These are phyloP conservation scores for Sceliomorpha sp. DNA, from an alignment of 2,888 invertebrate species.

Conservation along the genomic window DNA sequence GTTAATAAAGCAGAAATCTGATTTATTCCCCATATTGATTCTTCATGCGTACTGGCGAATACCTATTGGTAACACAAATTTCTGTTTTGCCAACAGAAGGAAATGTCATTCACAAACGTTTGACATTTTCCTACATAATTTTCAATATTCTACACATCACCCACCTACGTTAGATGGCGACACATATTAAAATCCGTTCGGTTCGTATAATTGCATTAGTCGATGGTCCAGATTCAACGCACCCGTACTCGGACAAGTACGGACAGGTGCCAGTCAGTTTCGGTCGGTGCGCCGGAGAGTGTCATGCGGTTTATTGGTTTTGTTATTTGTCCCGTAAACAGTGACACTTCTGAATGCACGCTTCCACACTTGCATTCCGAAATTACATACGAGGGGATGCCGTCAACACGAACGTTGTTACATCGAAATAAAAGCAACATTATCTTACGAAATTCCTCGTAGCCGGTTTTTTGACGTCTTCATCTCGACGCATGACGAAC, in stretches of 20 bases:
- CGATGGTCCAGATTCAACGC: constrained; percentile 48
- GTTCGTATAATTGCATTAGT: constrained; percentile 21
- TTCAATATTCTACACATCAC: too few species aligned
- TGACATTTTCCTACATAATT: too few species aligned
- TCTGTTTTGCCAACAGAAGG: too few species aligned
- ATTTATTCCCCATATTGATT: too few species aligned
- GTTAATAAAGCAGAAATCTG: too few species aligned
- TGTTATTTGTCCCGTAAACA: constrained; percentile 9
- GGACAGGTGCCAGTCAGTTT: constrained; percentile 50
- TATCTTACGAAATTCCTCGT: not conserved
- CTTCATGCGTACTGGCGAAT: too few species aligned
- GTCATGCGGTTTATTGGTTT: constrained; percentile 24
- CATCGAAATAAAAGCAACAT: too few species aligned
- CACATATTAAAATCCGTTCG: too few species aligned
- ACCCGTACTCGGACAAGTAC: constrained; percentile 24
- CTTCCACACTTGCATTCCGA: not conserved
- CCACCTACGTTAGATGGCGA: too few species aligned
- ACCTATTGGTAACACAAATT: too few species aligned
- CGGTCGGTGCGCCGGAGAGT: constrained; percentile 37
- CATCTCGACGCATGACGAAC: too few species aligned
- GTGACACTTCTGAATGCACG: constrained; percentile 4
- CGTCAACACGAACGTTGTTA: constrained; percentile 1
- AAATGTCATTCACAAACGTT: too few species aligned
- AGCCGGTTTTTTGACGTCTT: constrained; percentile 7
- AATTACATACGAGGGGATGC: not conserved